phyloP scores from a whole-genome alignment of 2,797 vertebrate genomes.

The Melopsittacus undulatus region DNA sequence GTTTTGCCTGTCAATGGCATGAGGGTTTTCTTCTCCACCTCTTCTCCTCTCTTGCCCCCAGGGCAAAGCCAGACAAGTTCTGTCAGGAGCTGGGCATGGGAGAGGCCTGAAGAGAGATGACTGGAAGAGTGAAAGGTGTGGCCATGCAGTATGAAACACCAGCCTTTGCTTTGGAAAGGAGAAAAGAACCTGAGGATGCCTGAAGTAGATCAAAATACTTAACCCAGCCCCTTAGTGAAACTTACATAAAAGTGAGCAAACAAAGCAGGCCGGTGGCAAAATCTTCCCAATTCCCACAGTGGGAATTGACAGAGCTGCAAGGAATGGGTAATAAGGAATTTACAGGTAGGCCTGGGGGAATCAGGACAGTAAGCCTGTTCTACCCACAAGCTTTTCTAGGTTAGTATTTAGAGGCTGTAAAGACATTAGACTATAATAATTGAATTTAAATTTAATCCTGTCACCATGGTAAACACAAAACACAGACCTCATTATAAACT shows the following conservation, averaged over 20 bases:
- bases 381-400: neutral
- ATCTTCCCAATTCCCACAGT: neutral
- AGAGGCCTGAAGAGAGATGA: conserved; percentile 46
- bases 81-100: conserved; percentile 38
- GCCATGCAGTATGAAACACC: conserved; percentile 13
- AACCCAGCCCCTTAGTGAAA: conserved; percentile 41
- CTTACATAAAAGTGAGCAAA: conserved; percentile 43
- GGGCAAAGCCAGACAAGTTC: conserved; percentile 51
- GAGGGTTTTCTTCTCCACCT: conserved; percentile 30
- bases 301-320: neutral
- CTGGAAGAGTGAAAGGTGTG: conserved; percentile 44
- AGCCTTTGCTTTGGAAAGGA: conserved; percentile 16
- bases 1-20: neutral
- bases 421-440: neutral
- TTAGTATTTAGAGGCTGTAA: neutral
- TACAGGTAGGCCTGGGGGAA: neutral
- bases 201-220: conserved; percentile 64
- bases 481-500: neutral
- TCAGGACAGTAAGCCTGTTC: neutral
- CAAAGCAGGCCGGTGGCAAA: conserved; percentile 20
- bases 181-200: conserved; percentile 31
- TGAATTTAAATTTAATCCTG: neutral
- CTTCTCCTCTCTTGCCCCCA: conserved; percentile 20
- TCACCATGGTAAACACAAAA: neutral
- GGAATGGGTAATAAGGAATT: neutral